Conservation (phyloP, 2,113 vertebrate species). For the Australoheros scitulus region DNA sequence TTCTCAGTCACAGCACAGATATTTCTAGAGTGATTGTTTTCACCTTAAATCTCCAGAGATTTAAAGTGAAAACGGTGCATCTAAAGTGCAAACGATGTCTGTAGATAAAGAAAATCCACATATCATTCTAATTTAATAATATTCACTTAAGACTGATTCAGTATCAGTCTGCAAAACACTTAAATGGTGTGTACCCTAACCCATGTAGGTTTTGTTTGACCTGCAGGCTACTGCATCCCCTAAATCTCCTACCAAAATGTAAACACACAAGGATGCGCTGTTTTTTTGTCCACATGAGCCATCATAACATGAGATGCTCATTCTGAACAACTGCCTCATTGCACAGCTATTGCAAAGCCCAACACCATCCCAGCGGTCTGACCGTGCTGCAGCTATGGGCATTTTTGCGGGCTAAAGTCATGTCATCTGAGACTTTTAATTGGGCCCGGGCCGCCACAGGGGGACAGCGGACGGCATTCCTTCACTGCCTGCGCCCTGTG, state of each 20-base stretch:
- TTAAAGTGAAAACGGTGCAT: neutral
- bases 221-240: neutral
- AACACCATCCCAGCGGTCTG: conserved; percentile 70
- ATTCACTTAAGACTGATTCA: neutral
- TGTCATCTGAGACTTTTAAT: conserved; percentile 94
- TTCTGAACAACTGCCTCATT: conserved; percentile 77
- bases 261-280: conserved; percentile 15
- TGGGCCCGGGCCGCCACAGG: conserved; percentile 87
- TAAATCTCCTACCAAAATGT: neutral
- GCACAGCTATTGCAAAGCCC: conserved; percentile 76
- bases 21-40: neutral
- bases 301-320: conserved; percentile 62
- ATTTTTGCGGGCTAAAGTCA: conserved; percentile 95
- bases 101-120: neutral
- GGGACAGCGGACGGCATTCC: conserved; percentile 88
- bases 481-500: conserved; percentile 79
- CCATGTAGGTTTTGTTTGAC: neutral
- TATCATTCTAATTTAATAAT: neutral
- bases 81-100: neutral
- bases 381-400: conserved; percentile 83
- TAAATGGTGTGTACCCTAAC: neutral
- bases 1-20: neutral
- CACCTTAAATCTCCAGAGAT: neutral
- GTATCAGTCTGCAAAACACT: neutral
- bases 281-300: conserved; percentile 36